A percentile compares a stretch with the other conserved stretches of the same genome.
phyloP scores from a whole-genome alignment of 2,888 invertebrate genomes.

The Axea sp. region DNA sequence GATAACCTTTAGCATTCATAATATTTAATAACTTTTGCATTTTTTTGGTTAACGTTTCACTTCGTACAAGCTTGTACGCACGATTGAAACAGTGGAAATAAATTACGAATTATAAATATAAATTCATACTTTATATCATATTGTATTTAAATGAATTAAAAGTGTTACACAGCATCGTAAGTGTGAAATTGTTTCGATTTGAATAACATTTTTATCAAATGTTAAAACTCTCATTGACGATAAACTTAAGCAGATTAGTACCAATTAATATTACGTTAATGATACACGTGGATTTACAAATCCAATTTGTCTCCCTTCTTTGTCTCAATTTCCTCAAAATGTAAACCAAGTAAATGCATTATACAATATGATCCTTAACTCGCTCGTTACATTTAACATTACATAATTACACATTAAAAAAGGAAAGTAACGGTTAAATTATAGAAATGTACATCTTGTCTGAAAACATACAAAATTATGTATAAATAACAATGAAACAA shows the following conservation, averaged over 20 bases:
- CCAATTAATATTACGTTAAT: slow-evolving; percentile 41
- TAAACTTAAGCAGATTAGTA: slow-evolving; percentile 37
- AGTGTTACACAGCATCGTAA: slow-evolving; percentile 38
- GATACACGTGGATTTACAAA: slow-evolving; percentile 17
- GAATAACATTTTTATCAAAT: slow-evolving; percentile 32
- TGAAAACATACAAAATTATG: slow-evolving; percentile 48
- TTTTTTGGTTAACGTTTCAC: no score
- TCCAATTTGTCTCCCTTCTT: slow-evolving; percentile 5
- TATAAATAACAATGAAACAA: slow-evolving; percentile 46
- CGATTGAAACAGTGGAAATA: no score
- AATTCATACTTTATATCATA: slow-evolving; percentile 38
- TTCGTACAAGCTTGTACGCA: no score
- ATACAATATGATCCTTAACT: slow-evolving; percentile 31
- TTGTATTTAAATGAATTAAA: slow-evolving; percentile 40
- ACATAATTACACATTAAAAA: slow-evolving; percentile 41
- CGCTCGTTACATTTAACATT: slow-evolving; percentile 43
- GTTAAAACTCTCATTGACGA: slow-evolving; percentile 24
- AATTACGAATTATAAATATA: slow-evolving; percentile 29
- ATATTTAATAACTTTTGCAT: no score
- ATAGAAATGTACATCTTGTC: slow-evolving; percentile 47
- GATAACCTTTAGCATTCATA: no score
- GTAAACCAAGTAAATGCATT: slow-evolving; percentile 48
- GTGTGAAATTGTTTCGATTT: slow-evolving; percentile 29
- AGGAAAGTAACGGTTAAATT: slow-evolving; percentile 40
- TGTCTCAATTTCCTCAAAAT: slow-evolving; percentile 16